phyloP scores from a whole-genome alignment of 2,113 vertebrate species.

The Erythrocercus mccallii region DNA sequence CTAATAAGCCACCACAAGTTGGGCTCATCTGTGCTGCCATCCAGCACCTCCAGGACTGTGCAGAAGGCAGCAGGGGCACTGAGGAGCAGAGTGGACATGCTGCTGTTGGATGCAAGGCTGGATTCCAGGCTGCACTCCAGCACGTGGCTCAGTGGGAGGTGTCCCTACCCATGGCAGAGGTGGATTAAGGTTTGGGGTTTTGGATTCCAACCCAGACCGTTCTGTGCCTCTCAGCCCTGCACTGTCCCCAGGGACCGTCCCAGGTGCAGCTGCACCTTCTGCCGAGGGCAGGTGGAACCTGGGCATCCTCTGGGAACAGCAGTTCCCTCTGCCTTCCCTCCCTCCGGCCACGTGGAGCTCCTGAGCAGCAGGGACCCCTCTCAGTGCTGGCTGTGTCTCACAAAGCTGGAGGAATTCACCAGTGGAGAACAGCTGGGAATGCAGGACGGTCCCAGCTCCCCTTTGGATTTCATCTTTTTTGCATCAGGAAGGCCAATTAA shows the following conservation, averaged over 20 bases:
- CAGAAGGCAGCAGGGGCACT: background rate
- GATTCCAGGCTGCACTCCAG: background rate
- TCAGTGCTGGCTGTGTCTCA: background rate
- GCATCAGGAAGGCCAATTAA: background rate
- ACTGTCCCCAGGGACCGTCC: background rate
- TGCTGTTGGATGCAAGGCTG: background rate
- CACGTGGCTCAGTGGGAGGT: background rate
- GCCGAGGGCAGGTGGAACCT: background rate
- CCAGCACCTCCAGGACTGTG: background rate
- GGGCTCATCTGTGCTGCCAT: background rate
- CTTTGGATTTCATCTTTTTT: background rate
- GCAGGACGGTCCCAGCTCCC: accelerated
- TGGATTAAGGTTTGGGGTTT: background rate
- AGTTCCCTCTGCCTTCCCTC: background rate
- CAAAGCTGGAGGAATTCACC: background rate
- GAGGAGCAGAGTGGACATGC: background rate
- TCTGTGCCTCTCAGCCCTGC: background rate
- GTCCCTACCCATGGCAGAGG: background rate
- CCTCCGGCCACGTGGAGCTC: background rate
- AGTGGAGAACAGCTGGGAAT: background rate
- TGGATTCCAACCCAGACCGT: background rate
- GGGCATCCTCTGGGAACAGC: accelerated
- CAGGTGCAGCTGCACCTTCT: background rate
- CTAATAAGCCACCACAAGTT: background rate
- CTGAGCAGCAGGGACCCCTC: background rate